Evolutionary conservation across 2,113 vertebrate species (phyloP).

Genomic region (Nematolebias whitei): DNA sequence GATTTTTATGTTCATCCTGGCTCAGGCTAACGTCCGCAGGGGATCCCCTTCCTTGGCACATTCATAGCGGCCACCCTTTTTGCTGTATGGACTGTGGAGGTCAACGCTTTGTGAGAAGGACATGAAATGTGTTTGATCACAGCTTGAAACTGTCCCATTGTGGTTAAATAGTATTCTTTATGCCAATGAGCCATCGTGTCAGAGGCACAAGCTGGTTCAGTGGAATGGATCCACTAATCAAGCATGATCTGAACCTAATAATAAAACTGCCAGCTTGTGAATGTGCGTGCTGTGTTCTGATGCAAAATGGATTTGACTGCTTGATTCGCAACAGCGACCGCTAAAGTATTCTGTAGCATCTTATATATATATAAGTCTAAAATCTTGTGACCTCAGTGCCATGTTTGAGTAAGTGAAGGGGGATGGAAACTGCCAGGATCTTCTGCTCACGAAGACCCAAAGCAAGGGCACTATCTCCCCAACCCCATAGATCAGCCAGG

Average conservation of each 20-base stretch:
- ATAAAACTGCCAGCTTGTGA: constrained; percentile 2
- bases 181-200: constrained; percentile 49
- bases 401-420: constrained; percentile 70
- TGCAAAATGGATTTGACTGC: constrained; percentile 6
- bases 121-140: constrained; percentile 76
- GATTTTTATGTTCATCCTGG: constrained; percentile 72
- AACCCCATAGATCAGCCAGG: constrained; percentile 84
- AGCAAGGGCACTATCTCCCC: constrained; percentile 83
- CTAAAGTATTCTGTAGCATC: constrained; percentile 4
- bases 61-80: constrained; percentile 74
- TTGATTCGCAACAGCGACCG: constrained; percentile 11
- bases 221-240: constrained; percentile 9
- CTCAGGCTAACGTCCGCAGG: constrained; percentile 54
- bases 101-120: constrained; percentile 78
- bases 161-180: constrained; percentile 47
- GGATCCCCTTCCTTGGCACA: constrained; percentile 71
- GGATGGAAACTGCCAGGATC: constrained; percentile 73
- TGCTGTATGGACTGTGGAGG: constrained; percentile 68
- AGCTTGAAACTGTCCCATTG: constrained; percentile 58
- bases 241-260: constrained; percentile 14
- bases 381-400: constrained; percentile 53
- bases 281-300: neutral
- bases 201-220: constrained; percentile 15
- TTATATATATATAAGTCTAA: constrained; percentile 19
- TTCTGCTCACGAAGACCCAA: constrained; percentile 78